Evolutionary conservation across 2,888 invertebrate genomes (phyloP).

Genomic region (Xylota sylvarum): DNA sequence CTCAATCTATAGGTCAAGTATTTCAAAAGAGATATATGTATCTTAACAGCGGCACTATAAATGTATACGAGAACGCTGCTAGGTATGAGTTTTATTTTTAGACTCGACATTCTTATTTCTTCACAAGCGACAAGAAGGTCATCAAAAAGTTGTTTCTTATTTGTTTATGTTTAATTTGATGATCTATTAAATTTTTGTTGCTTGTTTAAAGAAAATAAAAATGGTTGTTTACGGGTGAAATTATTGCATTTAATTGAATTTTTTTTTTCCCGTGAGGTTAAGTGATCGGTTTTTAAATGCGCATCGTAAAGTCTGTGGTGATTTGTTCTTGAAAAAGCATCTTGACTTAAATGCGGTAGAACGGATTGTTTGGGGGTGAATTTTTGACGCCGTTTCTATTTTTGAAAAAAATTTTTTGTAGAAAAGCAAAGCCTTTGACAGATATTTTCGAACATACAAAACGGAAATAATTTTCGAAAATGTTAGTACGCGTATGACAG

Average conservation of each 20-base stretch:
- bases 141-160: neutral
- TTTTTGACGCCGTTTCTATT: neutral
- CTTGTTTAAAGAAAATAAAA: neutral
- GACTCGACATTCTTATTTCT: neutral
- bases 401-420: neutral
- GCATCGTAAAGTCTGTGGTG: neutral
- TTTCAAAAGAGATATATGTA: neutral
- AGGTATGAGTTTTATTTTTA: neutral
- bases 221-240: neutral
- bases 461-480: too few relatives aligned
- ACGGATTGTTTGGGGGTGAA: neutral
- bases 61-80: neutral
- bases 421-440: neutral
- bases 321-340: neutral
- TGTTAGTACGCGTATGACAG: too few relatives aligned
- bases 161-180: conserved; percentile 29
- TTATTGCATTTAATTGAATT: neutral
- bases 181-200: conserved; percentile 14
- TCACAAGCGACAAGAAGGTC: conserved; percentile 4
- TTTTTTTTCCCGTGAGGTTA: neutral
- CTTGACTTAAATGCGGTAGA: neutral
- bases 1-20: conserved; percentile 3
- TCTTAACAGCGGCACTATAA: neutral
- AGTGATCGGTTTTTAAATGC: neutral
- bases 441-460: too few relatives aligned